A percentile compares a stretch with the other conserved stretches of the same genome.
These are phyloP conservation scores for Macrosiphum euphorbiae DNA, from an alignment of 2,888 invertebrate species.

Conservation along the genomic window DNA sequence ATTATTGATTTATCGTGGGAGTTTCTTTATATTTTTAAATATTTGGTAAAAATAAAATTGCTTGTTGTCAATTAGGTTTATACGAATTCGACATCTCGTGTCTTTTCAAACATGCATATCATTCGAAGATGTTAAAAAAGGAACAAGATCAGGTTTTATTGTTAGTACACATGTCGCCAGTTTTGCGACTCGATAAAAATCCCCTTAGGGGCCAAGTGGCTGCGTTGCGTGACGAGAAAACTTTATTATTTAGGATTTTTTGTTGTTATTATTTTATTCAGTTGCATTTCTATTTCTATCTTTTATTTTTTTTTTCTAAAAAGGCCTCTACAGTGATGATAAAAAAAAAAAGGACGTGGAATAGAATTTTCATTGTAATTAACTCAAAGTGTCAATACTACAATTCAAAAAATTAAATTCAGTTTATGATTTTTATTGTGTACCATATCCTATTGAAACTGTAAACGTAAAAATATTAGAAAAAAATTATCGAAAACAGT, in stretches of 20 bases:
- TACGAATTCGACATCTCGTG: neutral
- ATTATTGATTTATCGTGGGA: neutral
- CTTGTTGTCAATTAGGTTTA: neutral
- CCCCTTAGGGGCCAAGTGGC: slow-evolving; percentile 57
- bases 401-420: neutral
- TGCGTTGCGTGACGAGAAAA: slow-evolving; percentile 63
- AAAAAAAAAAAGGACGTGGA: neutral
- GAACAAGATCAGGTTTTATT: slow-evolving; percentile 59
- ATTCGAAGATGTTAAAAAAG: slow-evolving; percentile 30
- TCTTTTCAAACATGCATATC: slow-evolving; percentile 23
- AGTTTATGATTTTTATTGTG: neutral
- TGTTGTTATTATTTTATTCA: slow-evolving; percentile 55
- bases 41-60: neutral
- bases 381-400: neutral
- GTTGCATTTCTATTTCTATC: slow-evolving; percentile 4
- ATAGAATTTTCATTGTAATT: slow-evolving; percentile 1
- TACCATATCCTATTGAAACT: neutral
- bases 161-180: slow-evolving; percentile 63
- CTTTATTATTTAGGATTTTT: slow-evolving; percentile 63
- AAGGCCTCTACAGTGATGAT: neutral
- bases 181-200: slow-evolving; percentile 64
- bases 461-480: neutral
- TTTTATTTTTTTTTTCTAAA: slow-evolving; percentile 19
- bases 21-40: neutral
- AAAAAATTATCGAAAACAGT: neutral